Percentiles rank a stretch among this genome's conserved stretches.
Conservation (phyloP, 2,888 invertebrate genomes). For the Atrina japonica region DNA sequence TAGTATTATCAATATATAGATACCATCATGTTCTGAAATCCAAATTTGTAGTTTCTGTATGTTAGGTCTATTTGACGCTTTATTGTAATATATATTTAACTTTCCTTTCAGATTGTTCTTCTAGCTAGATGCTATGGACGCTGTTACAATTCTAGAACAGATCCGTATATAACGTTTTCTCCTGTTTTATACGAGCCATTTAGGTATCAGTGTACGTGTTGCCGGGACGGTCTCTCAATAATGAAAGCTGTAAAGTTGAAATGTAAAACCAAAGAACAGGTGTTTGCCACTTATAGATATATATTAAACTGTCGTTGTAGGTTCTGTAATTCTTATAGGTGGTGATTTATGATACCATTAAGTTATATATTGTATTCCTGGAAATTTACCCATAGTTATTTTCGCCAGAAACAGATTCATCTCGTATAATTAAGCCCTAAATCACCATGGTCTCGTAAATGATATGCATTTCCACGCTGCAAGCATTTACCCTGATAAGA, state of each 20-base stretch:
- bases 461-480: too few species aligned
- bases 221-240: conserved; percentile 54
- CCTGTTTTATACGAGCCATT: conserved; percentile 57
- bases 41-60: too few species aligned
- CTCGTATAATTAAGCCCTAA: too few species aligned
- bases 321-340: conserved; percentile 34
- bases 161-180: conserved; percentile 54
- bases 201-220: conserved; percentile 54
- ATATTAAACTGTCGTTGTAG: conserved; percentile 55
- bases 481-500: too few species aligned
- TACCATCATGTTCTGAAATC: too few species aligned
- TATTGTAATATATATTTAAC: conserved; percentile 2
- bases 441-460: too few species aligned
- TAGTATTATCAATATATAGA: too few species aligned
- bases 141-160: conserved; percentile 53
- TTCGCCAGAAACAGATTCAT: too few species aligned
- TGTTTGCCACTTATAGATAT: conserved; percentile 60
- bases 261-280: conserved; percentile 46
- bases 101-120: conserved; percentile 53
- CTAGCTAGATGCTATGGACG: conserved; percentile 57
- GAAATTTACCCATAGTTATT: too few species aligned
- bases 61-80: too few species aligned
- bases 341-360: not conserved
- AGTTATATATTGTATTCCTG: too few species aligned
- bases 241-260: conserved; percentile 58